Evolutionary conservation across 2,888 invertebrate genomes (phyloP), one percentile per base, ranked within the genome.

Genomic region (Apoderus coryli): DNA sequence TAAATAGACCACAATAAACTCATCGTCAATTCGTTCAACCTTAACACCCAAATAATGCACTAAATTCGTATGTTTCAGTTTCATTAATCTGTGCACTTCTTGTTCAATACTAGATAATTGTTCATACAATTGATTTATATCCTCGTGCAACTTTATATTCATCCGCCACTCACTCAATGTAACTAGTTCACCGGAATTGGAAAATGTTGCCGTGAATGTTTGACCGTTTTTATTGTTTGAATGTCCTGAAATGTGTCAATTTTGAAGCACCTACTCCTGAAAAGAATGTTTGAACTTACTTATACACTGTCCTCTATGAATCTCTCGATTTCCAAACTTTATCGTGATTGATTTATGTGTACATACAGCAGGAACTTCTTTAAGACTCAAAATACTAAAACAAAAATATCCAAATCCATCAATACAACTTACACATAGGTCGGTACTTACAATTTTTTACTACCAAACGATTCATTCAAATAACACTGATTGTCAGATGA

Each of bases 91-190:
- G 47, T 72, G 70, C 19, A 88, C 60, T 54, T 89, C 89, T 49
- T 80, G 77, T 45, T 89, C 85, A 27, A 88, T 66, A 36, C 66
- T 65, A 22, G 61, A 61, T 3, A 82, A 53, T 56, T 79, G 70
- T 29, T 64, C 65, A 37, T 63, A 60, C 2, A 67, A 53, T 0
- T 60, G 47, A 16, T 52, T 50, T n/a, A 51, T 34, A 37, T 57
- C 56, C 16, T 33, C 38, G 30, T 42, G 34, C 54, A 54, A 56
- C 52, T 35, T 59, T 33, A 47, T 54, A 52, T 56, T 64, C 4
- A 80, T 57, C 24, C 57, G 63, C 88, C 88, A 90, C 53, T 86
- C 84, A 14, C 72, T 74, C 9, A 84, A 63, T 15, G 76, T 70
- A 0, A 84, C 59, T 27, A 76, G 52, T 40, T 79, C 75, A n/a